phyloP scores from a whole-genome alignment of 2,113 vertebrate genomes.

The Chloropsis hardwickii region DNA sequence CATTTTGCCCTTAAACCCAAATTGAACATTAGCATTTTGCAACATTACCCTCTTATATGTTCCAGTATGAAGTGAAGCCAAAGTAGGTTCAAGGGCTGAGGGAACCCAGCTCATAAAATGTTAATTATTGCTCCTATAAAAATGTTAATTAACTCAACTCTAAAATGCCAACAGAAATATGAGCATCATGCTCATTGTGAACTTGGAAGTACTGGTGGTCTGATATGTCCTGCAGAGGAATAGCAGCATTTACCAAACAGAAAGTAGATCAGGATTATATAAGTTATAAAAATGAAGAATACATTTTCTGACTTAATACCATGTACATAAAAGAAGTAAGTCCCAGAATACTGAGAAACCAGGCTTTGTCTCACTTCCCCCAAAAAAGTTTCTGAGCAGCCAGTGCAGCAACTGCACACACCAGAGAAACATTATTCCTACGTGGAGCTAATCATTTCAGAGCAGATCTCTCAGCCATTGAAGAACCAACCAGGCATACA shows the following conservation, averaged over 20 bases:
- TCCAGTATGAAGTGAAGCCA: neutral
- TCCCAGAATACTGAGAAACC: neutral
- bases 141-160: slow-evolving; percentile 11
- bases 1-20: slow-evolving; percentile 28
- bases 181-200: neutral
- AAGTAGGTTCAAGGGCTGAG: slow-evolving; percentile 4
- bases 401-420: neutral
- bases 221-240: neutral
- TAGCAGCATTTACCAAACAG: neutral
- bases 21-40: slow-evolving; percentile 16
- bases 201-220: neutral
- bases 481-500: neutral
- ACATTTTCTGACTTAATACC: neutral
- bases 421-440: neutral
- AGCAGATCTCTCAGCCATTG: neutral
- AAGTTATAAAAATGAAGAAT: neutral
- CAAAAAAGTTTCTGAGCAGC: neutral
- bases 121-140: slow-evolving; percentile 38
- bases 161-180: slow-evolving; percentile 23
- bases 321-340: neutral
- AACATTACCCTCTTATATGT: neutral
- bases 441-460: neutral
- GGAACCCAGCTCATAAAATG: slow-evolving; percentile 38
- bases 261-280: neutral
- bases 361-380: neutral